Evolutionary conservation across 2,888 invertebrate species (phyloP), one percentile per base, ranked within the genome.

Genomic region (Athalia cordata): DNA sequence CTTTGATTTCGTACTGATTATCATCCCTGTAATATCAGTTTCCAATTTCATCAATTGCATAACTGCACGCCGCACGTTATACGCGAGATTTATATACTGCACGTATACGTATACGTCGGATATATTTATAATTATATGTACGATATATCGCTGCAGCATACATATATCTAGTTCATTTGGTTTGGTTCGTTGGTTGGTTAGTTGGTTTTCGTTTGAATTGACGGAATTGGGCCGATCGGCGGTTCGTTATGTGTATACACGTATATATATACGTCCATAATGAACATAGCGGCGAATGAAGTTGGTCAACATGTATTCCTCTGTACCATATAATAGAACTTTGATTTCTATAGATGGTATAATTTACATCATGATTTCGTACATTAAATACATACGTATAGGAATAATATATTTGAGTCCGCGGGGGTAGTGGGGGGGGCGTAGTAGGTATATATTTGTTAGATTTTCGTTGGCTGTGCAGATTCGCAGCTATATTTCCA

Each of bases 401-500:
- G 57, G 62, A 13, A n/a, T 15, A 62, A 62, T 55, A 13, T 62
- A 62, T 15, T 7, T 13, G 13, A 3, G 61, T 61, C n/a, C n/a
- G 13, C 61, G 65, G 7, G 50, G 3, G 7, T n/a, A 11, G 52
- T 50, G 9, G 50, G 11, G 52, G 6, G 52, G 62, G 75, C 61
- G 75, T 61, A 75, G 7, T 43, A 66, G 29, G 29, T 29, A 57
- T 15, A 9, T 75, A 64, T 61, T 75, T 75, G 62, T 75, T 75
- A 50, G 62, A 13, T 45, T 72, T 72, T 72, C 29, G 59, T 59
- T 72, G 45, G 52, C 29, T 29, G n/a, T n/a, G n/a, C n/a, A n/a
- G n/a, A n/a, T n/a, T n/a, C n/a, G n/a, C n/a, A n/a, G n/a, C n/a
- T n/a, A n/a, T 29, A 29, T 29, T 29, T 29, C 29, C 29, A 29